A percentile compares a stretch with the other conserved stretches of the same genome.
These are phyloP conservation scores for Nomada fucata DNA, from an alignment of 2,888 invertebrate genomes.

Conservation along the genomic window DNA sequence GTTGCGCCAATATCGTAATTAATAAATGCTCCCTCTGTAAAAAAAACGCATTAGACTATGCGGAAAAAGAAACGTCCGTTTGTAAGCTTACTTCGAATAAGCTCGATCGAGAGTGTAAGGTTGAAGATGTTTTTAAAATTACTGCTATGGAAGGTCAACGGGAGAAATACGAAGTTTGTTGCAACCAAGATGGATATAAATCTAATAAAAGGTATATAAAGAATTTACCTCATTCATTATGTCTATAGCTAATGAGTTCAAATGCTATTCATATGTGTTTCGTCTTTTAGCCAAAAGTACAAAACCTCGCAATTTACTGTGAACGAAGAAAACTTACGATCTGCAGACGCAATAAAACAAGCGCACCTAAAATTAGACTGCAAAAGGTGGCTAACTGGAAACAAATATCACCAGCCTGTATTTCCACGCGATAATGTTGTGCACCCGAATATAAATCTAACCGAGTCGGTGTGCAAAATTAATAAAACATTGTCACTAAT, in stretches of 20 bases:
- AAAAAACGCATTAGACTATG: conserved; percentile 43
- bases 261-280: neutral
- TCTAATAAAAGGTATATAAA: conserved; percentile 53
- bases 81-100: conserved; percentile 69
- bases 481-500: conserved; percentile 88
- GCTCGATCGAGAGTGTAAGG: conserved; percentile 72
- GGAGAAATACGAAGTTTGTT: conserved; percentile 72
- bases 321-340: conserved; percentile 85
- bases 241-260: neutral
- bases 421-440: conserved; percentile 78
- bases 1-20: conserved; percentile 77
- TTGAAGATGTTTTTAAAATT: conserved; percentile 74
- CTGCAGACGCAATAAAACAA: conserved; percentile 85
- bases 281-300: conserved; percentile 34
- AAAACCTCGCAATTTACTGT: conserved; percentile 77
- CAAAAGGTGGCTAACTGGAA: conserved; percentile 77
- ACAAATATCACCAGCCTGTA: conserved; percentile 77
- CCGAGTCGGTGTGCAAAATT: conserved; percentile 77
- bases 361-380: conserved; percentile 74
- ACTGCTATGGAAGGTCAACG: conserved; percentile 45
- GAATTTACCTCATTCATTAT: neutral
- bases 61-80: conserved; percentile 51
- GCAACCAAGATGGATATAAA: conserved; percentile 57
- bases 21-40: conserved; percentile 79
- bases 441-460: conserved; percentile 70